Evolutionary conservation across 2,888 invertebrate species (phyloP).

Genomic region (Meiosimyza decipiens): DNA sequence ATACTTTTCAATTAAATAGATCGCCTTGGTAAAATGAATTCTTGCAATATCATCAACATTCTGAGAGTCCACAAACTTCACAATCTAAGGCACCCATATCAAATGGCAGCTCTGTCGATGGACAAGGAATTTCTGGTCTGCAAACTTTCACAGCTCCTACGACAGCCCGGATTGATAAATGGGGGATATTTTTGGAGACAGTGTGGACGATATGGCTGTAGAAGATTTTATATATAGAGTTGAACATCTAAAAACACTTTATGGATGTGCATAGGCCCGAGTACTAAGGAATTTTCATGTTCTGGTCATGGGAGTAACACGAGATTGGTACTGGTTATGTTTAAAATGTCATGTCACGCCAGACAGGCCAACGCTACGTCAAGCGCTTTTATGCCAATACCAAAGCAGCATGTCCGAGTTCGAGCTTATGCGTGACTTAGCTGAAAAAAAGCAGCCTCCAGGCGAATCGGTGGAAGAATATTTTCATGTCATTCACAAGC

Average conservation of each 20-base stretch:
- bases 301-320: neutral
- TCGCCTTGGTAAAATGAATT: too few relatives aligned
- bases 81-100: too few relatives aligned
- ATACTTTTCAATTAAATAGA: too few relatives aligned
- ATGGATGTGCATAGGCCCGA: neutral
- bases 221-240: slow-evolving; percentile 22
- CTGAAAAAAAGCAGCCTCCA: slow-evolving; percentile 11
- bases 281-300: slow-evolving; percentile 4
- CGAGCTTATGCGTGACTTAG: slow-evolving; percentile 22
- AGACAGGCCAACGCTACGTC: neutral
- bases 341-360: neutral
- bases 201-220: neutral
- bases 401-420: slow-evolving; percentile 2
- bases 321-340: slow-evolving; percentile 19
- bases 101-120: too few relatives aligned
- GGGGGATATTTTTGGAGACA: neutral
- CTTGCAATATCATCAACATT: too few relatives aligned
- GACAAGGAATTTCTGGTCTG: too few relatives aligned
- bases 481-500: slow-evolving; percentile 31
- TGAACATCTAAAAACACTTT: neutral
- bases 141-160: too few relatives aligned
- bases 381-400: slow-evolving; percentile 17
- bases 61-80: too few relatives aligned
- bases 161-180: neutral
- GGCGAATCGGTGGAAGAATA: slow-evolving; percentile 23